Evolutionary conservation across 2,113 vertebrate species (phyloP).

Genomic region (Heterochromis multidens): DNA sequence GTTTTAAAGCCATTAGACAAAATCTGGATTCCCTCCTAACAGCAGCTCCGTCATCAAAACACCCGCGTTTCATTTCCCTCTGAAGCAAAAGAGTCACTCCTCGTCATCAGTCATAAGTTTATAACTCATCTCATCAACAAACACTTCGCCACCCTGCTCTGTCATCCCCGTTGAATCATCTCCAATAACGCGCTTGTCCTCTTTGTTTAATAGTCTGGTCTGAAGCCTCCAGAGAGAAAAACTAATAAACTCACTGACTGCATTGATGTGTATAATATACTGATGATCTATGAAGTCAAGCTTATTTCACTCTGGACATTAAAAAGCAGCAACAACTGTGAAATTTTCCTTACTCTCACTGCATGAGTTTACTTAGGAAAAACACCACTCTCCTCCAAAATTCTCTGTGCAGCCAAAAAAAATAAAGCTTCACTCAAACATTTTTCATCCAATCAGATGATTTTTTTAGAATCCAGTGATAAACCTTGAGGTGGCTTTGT

Average conservation of each 20-base stretch:
- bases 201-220: conserved; percentile 18
- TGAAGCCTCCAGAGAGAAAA: conserved; percentile 21
- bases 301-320: neutral
- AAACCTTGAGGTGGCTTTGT: neutral
- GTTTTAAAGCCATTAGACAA: neutral
- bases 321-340: neutral
- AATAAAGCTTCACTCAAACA: neutral
- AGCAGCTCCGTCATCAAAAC: neutral
- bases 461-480: neutral
- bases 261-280: neutral
- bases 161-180: neutral
- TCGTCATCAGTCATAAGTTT: neutral
- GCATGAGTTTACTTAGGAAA: neutral
- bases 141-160: conserved; percentile 3
- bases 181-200: conserved; percentile 10
- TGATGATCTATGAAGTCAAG: neutral
- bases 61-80: neutral
- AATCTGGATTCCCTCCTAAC: neutral
- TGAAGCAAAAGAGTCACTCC: neutral
- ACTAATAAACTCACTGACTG: conserved; percentile 29
- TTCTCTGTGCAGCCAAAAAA: neutral
- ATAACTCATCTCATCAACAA: conserved; percentile 49
- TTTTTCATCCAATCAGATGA: neutral
- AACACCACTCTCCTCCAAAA: neutral
- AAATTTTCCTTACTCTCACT: neutral